A percentile compares a stretch with the other conserved stretches of the same genome.
These are phyloP conservation scores for Oryzias celebensis DNA, from an alignment of 2,113 vertebrate genomes.

Conservation along the genomic window DNA sequence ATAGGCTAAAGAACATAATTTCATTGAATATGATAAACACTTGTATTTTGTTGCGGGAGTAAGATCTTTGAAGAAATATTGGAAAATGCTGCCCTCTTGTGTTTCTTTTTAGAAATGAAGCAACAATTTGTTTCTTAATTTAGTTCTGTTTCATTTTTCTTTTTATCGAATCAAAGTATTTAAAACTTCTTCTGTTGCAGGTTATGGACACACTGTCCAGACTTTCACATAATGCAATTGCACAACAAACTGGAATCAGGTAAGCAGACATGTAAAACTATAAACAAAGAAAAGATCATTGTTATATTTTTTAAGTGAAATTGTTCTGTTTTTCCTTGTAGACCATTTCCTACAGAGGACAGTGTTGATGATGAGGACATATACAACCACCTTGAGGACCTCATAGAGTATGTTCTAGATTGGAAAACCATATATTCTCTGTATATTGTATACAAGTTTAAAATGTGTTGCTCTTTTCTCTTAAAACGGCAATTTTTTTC, in stretches of 20 bases:
- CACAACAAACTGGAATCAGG: constrained; percentile 89
- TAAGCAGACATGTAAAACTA: constrained; percentile 53
- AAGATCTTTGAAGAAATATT: constrained; percentile 1
- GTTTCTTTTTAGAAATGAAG: constrained; percentile 21
- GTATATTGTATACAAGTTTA: no score
- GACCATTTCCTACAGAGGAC: constrained; percentile 93
- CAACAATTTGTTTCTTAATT: no score
- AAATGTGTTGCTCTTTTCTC: no score
- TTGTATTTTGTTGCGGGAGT: no score
- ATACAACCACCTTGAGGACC: constrained; percentile 94
- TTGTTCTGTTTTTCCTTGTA: constrained; percentile 47
- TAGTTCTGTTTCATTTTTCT: background rate
- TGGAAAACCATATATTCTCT: no score
- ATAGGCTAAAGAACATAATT: no score
- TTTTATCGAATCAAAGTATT: background rate
- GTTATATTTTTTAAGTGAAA: background rate
- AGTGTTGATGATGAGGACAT: constrained; percentile 89
- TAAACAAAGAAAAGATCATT: background rate
- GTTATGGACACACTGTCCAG: constrained; percentile 94
- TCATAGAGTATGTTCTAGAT: constrained; percentile 87
- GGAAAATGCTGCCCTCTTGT: constrained; percentile 61
- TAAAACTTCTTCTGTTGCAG: constrained; percentile 69
- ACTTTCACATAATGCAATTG: constrained; percentile 85
- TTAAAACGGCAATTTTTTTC: no score
- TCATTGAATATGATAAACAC: no score